Evolutionary conservation across 2,888 invertebrate species (phyloP), one percentile per base, ranked within the genome.

Genomic region (Neuroscelio doddi): DNA sequence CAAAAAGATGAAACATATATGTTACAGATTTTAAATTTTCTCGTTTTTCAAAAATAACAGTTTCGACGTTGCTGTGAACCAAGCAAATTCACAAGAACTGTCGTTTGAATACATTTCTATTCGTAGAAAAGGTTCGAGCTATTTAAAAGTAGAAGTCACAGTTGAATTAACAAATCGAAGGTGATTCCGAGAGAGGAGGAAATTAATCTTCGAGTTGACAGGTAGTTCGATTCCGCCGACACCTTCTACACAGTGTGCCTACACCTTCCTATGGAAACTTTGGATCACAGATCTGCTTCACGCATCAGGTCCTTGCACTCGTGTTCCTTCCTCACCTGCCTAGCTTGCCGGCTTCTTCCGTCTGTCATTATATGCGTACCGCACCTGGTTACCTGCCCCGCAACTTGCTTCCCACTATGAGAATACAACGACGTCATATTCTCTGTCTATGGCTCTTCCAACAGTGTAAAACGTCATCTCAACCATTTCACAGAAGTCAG

Each of bases 311-410:
- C 30, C 44, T 50, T 57, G 45, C 53, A 16, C 27, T 34, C 38
- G 14, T 38, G 34, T 39, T 14, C 52, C 65, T 44, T 64, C 51
- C 64, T 38, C 58, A 51, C 58, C 64, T 64, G 58, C 52, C 34
- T 50, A 44, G 58, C 64, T 52, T 38, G 50, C 52, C 53, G 52
- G 39, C 36, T 49, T 64, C 59, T 66, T 62, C 51, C 59, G 24
- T 30, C 61, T 70, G 64, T 69, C 68, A 70, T 63, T 51, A 64
- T 38, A 64, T 58, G 61, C 68, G 68, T 72, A 69, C 51, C 71
- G 72, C 78, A 78, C 78, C 79, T 79, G 78, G 75, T 78, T 79
- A 79, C 77, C 79, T 78, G 78, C 69, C 69, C 49, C 59, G 47
- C 62, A 69, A 70, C 66, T 63, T 61, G 67, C 67, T 46, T 26